phyloP scores from a whole-genome alignment of 2,113 vertebrate genomes.

The Merops nubicus region DNA sequence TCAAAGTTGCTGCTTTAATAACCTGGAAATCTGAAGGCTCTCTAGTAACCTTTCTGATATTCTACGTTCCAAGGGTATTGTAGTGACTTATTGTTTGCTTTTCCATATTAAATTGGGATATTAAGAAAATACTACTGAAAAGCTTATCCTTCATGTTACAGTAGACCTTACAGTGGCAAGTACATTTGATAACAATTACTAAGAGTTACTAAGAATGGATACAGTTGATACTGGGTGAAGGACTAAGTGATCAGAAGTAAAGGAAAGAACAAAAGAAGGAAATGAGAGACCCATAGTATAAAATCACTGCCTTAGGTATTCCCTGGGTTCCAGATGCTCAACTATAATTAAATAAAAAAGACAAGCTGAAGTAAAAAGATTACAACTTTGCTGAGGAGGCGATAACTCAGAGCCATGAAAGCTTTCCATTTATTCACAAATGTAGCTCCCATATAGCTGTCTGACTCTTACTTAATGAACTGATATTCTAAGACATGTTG shows the following conservation, averaged over 20 bases:
- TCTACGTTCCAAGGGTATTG: background rate
- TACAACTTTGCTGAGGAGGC: background rate
- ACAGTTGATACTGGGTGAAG: background rate
- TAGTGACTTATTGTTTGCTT: background rate
- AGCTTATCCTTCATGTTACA: background rate
- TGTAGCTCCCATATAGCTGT: background rate
- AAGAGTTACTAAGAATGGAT: background rate
- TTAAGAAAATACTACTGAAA: background rate
- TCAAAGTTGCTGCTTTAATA: background rate
- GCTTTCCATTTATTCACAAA: background rate
- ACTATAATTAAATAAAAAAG: background rate
- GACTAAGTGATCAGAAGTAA: background rate
- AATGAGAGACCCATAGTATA: background rate
- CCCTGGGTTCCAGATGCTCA: background rate
- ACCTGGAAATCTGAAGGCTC: background rate
- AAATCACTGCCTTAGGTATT: background rate
- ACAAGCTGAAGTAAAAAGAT: background rate
- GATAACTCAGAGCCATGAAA: background rate
- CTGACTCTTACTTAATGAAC: background rate
- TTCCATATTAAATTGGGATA: background rate
- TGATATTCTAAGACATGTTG: background rate
- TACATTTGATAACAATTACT: background rate
- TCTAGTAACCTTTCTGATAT: background rate
- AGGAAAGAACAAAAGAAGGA: background rate
- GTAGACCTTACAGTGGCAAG: background rate